Evolutionary conservation across 37 sponge, comb jelly and placozoan genomes (phyloP).

Genomic region (Corticium candelabrum): DNA sequence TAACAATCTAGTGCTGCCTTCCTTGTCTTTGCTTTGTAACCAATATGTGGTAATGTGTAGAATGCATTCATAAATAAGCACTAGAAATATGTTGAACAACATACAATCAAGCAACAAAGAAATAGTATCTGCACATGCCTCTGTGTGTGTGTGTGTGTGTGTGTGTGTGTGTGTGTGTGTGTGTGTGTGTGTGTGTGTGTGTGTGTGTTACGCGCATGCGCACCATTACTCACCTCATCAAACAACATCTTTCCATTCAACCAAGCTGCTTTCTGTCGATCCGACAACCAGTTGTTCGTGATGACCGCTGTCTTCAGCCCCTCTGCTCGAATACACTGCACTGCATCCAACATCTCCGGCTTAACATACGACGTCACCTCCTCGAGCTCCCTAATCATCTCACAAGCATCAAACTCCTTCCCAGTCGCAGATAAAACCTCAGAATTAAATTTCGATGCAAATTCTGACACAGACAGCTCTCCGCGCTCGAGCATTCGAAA

Average conservation of each 20-base stretch:
- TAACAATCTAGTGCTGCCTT: no score
- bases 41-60: no score
- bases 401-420: not conserved
- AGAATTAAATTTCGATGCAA: constrained; percentile 20
- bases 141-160: no score
- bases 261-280: not conserved
- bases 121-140: no score
- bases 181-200: no score
- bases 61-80: no score
- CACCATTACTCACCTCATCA: constrained; percentile 40
- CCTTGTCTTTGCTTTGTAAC: no score
- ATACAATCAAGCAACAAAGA: no score
- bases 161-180: no score
- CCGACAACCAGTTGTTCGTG: constrained; percentile 44
- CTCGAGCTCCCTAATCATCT: constrained; percentile 17
- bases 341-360: constrained; percentile 18
- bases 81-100: no score
- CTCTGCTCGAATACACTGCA: not conserved
- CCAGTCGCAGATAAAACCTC: constrained; percentile 19
- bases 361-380: constrained; percentile 10
- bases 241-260: not conserved
- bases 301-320: constrained; percentile 46
- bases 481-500: constrained; percentile 51
- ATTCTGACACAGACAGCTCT: constrained; percentile 27
- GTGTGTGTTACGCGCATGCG: no score